These are phyloP conservation scores for Epirrhoe tristata DNA, from an alignment of 2,888 invertebrate genomes.

Conservation along the genomic window DNA sequence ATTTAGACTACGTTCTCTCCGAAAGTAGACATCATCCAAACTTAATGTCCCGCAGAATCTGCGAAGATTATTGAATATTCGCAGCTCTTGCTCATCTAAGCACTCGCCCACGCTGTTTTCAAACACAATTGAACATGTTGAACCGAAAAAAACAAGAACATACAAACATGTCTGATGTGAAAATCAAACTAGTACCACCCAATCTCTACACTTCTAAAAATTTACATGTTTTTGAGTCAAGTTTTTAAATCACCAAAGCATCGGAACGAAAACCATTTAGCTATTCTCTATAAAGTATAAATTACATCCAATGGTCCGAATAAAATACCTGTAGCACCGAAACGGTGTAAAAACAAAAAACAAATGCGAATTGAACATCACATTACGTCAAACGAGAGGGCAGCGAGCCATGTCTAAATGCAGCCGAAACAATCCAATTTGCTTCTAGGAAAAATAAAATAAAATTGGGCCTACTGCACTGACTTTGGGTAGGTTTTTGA, in stretches of 20 bases:
- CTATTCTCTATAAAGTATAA: conserved; percentile 25
- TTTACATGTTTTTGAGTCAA: no score
- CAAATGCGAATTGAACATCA: conserved; percentile 23
- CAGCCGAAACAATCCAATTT: conserved; percentile 28
- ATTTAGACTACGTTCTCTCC: no score
- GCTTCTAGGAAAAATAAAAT: conserved; percentile 18
- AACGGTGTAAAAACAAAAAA: conserved; percentile 27
- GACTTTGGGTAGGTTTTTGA: background rate
- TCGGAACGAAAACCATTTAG: conserved; percentile 8
- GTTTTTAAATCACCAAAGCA: background rate
- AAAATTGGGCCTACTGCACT: conserved; percentile 8
- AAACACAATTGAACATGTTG: no score
- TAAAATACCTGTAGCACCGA: conserved; percentile 26
- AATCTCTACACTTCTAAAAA: no score
- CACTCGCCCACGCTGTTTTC: no score
- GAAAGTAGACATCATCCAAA: no score
- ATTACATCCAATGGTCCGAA: conserved; percentile 19
- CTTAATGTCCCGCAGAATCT: no score
- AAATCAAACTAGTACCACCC: no score
- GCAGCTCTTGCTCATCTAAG: no score
- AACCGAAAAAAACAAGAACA: no score
- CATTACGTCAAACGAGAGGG: conserved; percentile 23
- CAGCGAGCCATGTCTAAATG: conserved; percentile 29
- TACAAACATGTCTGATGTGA: no score
- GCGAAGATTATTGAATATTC: no score